Evolutionary conservation across 2,797 vertebrate genomes (phyloP).

Genomic region (Ciconia nigra): DNA sequence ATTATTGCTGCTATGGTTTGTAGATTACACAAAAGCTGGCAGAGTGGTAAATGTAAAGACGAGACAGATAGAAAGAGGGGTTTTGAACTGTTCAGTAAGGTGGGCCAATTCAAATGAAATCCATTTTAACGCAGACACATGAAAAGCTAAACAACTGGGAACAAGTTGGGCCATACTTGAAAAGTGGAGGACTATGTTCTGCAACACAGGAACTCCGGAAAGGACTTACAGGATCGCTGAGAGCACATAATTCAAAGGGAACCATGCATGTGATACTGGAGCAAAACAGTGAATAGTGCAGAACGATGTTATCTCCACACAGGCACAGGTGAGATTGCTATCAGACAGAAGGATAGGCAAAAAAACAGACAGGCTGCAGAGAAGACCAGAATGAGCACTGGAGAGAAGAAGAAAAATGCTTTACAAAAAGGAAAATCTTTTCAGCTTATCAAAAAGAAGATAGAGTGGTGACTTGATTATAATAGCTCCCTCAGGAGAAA

Average conservation of each 20-base stretch:
- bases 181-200: neutral
- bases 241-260: neutral
- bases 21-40: neutral
- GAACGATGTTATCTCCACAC: neutral
- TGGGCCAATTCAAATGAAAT: neutral
- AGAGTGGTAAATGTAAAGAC: neutral
- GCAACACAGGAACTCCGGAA: neutral
- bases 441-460: constrained; percentile 28
- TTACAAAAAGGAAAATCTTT: constrained; percentile 18
- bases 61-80: neutral
- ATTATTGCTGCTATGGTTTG: neutral
- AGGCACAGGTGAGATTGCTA: neutral
- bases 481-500: constrained; percentile 53
- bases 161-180: neutral
- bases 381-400: neutral
- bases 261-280: neutral
- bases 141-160: neutral
- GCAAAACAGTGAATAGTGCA: neutral
- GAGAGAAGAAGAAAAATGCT: neutral
- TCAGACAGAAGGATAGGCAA: neutral
- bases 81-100: neutral
- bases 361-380: neutral
- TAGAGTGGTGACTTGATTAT: neutral
- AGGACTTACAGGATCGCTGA: neutral
- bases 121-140: neutral